Evolutionary conservation across 2,113 vertebrate species (phyloP), one percentile per base, ranked within the genome.

Genomic region (Pelodiscus sinensis): DNA sequence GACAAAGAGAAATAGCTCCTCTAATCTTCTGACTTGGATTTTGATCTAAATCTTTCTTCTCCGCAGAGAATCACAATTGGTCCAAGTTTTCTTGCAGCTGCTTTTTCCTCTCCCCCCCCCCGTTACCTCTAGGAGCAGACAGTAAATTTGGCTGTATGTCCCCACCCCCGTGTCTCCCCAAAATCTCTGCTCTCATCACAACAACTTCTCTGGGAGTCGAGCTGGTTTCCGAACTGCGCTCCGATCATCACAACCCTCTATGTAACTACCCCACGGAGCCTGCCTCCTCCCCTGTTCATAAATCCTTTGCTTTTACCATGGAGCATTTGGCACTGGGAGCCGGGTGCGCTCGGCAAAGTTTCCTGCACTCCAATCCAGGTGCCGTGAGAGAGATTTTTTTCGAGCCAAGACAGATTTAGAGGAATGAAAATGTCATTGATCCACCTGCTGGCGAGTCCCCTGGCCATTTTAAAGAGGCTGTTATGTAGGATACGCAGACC

Each of bases 331-430:
- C 95, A 96, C 79, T 89, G 68, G 90, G 79, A 96, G 57, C 90
- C 81, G 87, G 77, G 86, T 91, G 29, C 19, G 51, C 91, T 96
- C 84, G 92, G 96, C 94, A 93, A 97, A 95, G 91, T 25, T 85
- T 60, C 57, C 92, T 92, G 73, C 73, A 5, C 84, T 95, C 27
- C 19, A 95, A 95, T 94, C 89, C 92, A 95, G 94, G 93, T 95
- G 93, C 84, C 91, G 68, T 22, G 77, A 90, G 89, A 91, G 88
- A 44, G 44, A 25, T 77, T 58, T 31, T 81, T 91, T 92, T 92
- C 91, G 89, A 94, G 90, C 90, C 22, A 19, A 97, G 93, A 90
- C 92, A 94, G 79, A 96, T 96, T 96, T 87, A 97, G 83, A 93
- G 92, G 85, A 90, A 94, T 1, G 4, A 93, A 93, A 91, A 84